These are phyloP conservation scores for Drosophila suboccidentalis DNA, from an alignment of 2,888 invertebrate genomes.

Conservation along the genomic window DNA sequence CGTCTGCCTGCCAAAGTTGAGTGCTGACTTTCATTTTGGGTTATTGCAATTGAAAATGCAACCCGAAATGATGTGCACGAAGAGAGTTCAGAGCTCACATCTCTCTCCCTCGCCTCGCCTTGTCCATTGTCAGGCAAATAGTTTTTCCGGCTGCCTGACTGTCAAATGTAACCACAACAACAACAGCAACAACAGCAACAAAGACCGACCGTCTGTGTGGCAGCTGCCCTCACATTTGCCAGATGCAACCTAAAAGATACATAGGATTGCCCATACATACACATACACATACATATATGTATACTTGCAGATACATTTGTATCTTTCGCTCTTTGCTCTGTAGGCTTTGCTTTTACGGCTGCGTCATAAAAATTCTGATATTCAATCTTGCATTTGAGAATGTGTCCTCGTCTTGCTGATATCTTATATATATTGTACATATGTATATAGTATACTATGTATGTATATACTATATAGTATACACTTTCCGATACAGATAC, in stretches of 20 bases:
- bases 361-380: conserved; percentile 58
- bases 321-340: conserved; percentile 2
- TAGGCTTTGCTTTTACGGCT: conserved; percentile 49
- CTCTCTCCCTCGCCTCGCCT: conserved; percentile 4
- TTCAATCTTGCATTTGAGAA: conserved; percentile 49
- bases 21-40: conserved; percentile 62
- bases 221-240: conserved; percentile 76
- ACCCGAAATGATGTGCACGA: conserved; percentile 38
- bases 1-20: conserved; percentile 26
- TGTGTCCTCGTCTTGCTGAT: conserved; percentile 28
- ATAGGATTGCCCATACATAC: conserved; percentile 18
- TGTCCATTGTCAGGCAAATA: conserved; percentile 25
- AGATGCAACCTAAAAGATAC: conserved; percentile 62
- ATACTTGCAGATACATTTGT: conserved; percentile 61
- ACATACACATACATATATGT: no score
- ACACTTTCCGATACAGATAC: conserved; percentile 15
- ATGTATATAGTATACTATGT: conserved; percentile 1
- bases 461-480: conserved; percentile 4
- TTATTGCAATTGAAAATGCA: conserved; percentile 67
- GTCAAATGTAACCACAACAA: conserved; percentile 54
- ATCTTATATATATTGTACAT: conserved; percentile 11
- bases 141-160: conserved; percentile 60
- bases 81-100: conserved; percentile 12
- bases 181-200: conserved; percentile 26
- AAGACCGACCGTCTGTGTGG: conserved; percentile 28